Base-by-base conservation (phyloP, 2,113 vertebrate species). In the Perca flavescens region DNA sequence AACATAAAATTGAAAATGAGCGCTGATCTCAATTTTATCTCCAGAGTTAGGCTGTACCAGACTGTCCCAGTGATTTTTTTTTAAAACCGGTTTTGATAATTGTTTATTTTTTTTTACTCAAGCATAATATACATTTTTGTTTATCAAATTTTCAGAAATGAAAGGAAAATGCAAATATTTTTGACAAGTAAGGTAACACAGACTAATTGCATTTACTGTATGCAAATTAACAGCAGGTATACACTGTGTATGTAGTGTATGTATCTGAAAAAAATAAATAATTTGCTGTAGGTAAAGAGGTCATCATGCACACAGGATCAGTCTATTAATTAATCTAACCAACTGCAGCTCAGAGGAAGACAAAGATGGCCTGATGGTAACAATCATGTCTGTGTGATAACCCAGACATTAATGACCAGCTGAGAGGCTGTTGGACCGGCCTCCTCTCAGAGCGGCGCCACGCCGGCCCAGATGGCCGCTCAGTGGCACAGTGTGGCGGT, bases 381-480 rank as follows among this genome's bases (percentile, higher is more conserved):
- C 49, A 65, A 50, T 47, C 21, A 22, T 50, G 53, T 76, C 62
- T 74, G 49, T 47, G 66, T 63, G 64, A 64, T 74, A 79, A 73
- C 61, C 36, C 1, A 0, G 65, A 52, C 76, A 63, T 68, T 68
- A 81, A 53, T 60, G 66, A 88, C 52, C 67, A 77, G 73, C 71
- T 67, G 83, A 84, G 79, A 79, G 58, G 74, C 50, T 74, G 77
- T 62, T 25, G 8, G 61, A 47, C 50, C 61, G 50, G 65, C 73
- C 75, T 82, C 57, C 62, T 14, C 47, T 76, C 43, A 70, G 74
- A 82, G 57, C 17, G 46, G 64, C 14, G 0, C 65, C 69, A 73
- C 12, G 77, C 50, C 13, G 21, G 82, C 81, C 92, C 92, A 93
- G 91, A 92, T 89, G 88, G 91, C 79, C 3, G 62, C 80, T 84